Base-by-base conservation (phyloP, 2,888 invertebrate species). In the Drosophila affinis region DNA sequence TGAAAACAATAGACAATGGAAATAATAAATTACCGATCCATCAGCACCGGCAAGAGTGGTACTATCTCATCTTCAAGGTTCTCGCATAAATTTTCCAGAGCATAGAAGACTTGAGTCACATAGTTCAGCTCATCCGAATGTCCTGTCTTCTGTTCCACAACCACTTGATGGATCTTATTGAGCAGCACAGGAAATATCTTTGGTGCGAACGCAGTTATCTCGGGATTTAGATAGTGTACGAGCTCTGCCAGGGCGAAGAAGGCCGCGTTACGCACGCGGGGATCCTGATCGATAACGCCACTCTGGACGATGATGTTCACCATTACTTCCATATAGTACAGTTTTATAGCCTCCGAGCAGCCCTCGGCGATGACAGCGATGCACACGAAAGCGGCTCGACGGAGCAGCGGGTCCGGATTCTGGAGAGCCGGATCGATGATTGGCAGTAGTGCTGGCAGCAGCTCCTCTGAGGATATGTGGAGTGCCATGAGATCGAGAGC, bases 211-310 rank as follows among this genome's bases (percentile, higher is more conserved):
- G 95, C 94, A 75, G 95, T 95, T 68, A 97, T 96, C 75, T 96
- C 95, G 3, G 97, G 96, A 93, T 95, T 96, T 53, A 97, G 92
- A 92, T 95, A 94, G 90, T 96, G 96, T 0, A 96, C 95, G 91
- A 96, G 96, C 90, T 96, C 96, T 0, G 96, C 96, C 5, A 97
- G 92, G 0, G 96, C 95, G 92, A 95, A 96, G 53, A 97, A 93
- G 0, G 96, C 96, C 1, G 96, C 95, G 91, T 95, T 95, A 54
- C 95, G 93, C 5, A 96, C 96, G 9, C 94, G 92, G 0, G 94
- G 92, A 68, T 93, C 93, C 0, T 93, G 91, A 91, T 96, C 95
- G 39, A 93, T 93, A 54, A 96, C 95, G 18, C 96, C 96, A 62
- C 93, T 93, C 88, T 95, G 95, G 14, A 96, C 94, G 78, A 39